Base-by-base conservation (phyloP, 2,113 vertebrate species). In the Callopanchax toddi region DNA sequence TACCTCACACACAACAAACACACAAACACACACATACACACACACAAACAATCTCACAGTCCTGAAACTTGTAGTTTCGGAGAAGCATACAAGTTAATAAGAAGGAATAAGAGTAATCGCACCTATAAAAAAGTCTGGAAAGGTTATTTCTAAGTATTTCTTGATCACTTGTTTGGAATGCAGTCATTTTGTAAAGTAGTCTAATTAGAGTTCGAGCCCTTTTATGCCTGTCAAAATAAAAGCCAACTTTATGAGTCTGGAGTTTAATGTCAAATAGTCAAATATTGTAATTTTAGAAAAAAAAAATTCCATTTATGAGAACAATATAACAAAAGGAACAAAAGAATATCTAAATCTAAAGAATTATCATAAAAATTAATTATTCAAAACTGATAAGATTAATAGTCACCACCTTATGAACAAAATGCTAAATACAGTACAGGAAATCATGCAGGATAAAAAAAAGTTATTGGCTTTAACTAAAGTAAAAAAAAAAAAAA, bases 101-200 rank as follows among this genome's bases (percentile, higher is more conserved):
- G 74, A 77, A 36, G 43, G 62, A 74, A 81, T 60, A 70, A 53
- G 66, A 81, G 66, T 48, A 6, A 67, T 76, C 57, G 68, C 55
- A 78, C 76, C 74, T 62, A 77, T 79, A 26, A 75, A 67, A 72
- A 64, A 23, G 22, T 17, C 53, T 52, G 42, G 39, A 46, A 7
- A 39, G 56, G 56, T 81, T 81, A 84, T 84, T 68, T 78, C 69
- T 74, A 77, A 81, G 63, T 70, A 74, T 82, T 76, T 79, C 58
- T 79, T 84, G 57, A 73, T 81, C 73, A 68, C 36, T 75, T 29
- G 22, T 21, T 60, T 75, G 67, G 61, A 82, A 63, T 65, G 57
- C 64, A 49, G 58, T 58, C 62, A 60, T 45, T 48, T 60, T 81
- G 52, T 67, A 54, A 85, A 71, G 77, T 76, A 68, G 78, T 74